Evolutionary conservation across 2,888 invertebrate species (phyloP), one percentile per base, ranked within the genome.

Genomic region (Zele albiditarsus): DNA sequence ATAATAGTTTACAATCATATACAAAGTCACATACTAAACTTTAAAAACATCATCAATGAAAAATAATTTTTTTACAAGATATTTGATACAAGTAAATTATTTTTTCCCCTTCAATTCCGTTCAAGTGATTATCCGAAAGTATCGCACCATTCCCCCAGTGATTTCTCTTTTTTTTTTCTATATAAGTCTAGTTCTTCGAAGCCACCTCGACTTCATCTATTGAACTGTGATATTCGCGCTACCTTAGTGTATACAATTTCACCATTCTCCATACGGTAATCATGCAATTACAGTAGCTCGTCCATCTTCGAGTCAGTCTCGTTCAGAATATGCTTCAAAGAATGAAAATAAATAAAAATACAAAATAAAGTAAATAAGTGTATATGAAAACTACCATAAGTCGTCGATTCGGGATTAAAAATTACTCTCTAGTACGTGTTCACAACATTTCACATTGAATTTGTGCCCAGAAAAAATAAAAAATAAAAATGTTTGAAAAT

Each of bases 161-260:
- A 31, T 14, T 67, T 67, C 42, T 71, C 42, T 60, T 74, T 58
- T 74, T 67, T 33, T 46, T 62, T 27, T 46, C n/a, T n/a, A n/a
- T 67, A 71, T 63, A 28, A 62, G 63, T 23, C 73, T 73, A 63
- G 58, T 66, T 78, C 67, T 78, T 67, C 73, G 71, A 80, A 78
- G 79, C 76, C 53, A 60, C 14, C 72, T 75, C 75, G 80, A 33
- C 80, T 81, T 82, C 83, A 80, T 83, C 57, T 81, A 77, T 84
- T 80, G 79, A 84, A 83, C 84, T 86, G 83, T 85, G 85, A 85
- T 85, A 85, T 83, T 81, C 80, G 81, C 81, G 80, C 81, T 82
- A 77, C 78, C 78, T 46, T 73, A 77, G 77, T 72, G 78, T 72
- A 77, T 75, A 77, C 38, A 77, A 78, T 75, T 76, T 63, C 71